phyloP scores from a whole-genome alignment of 2,888 invertebrate species.

The Cryptus viduatorius region DNA sequence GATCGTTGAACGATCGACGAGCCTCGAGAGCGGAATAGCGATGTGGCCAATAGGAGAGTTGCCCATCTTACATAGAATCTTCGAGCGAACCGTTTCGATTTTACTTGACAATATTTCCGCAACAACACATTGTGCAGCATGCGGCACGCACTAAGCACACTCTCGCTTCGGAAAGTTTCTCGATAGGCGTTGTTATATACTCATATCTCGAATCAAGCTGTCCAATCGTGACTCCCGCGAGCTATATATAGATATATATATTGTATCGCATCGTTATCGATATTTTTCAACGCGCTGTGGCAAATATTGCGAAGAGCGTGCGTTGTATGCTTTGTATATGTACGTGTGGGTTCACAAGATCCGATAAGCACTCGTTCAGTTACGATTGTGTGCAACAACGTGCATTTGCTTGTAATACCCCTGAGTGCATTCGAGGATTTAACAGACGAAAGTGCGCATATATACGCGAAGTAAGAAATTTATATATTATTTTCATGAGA shows the following conservation, averaged over 20 bases:
- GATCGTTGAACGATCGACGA: constrained; percentile 9
- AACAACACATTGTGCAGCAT: not conserved
- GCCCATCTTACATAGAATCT: constrained; percentile 4
- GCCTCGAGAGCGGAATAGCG: not conserved
- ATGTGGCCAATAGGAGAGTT: constrained; percentile 28
- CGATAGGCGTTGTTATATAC: constrained; percentile 9
- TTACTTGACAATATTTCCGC: constrained; percentile 5
- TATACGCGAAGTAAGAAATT: constrained; percentile 14
- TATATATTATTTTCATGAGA: not conserved
- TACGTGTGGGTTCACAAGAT: constrained; percentile 40
- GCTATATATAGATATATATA: constrained; percentile 14
- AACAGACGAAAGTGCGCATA: not conserved
- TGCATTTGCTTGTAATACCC: not conserved
- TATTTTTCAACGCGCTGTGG: constrained; percentile 62
- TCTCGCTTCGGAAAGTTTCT: constrained; percentile 42
- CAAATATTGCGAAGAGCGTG: constrained; percentile 72
- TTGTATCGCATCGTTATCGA: constrained; percentile 61
- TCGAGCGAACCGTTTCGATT: constrained; percentile 7
- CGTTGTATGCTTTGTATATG: constrained; percentile 20
- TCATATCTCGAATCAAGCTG: constrained; percentile 49
- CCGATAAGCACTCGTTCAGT: constrained; percentile 41
- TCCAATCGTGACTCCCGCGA: constrained; percentile 44
- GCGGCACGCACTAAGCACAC: not conserved
- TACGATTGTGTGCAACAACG: constrained; percentile 23
- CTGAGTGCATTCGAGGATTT: not conserved